A percentile compares a stretch with the other conserved stretches of the same genome.
These are phyloP conservation scores for Fragum sueziense DNA, from an alignment of 2,888 invertebrate species.

Conservation along the genomic window DNA sequence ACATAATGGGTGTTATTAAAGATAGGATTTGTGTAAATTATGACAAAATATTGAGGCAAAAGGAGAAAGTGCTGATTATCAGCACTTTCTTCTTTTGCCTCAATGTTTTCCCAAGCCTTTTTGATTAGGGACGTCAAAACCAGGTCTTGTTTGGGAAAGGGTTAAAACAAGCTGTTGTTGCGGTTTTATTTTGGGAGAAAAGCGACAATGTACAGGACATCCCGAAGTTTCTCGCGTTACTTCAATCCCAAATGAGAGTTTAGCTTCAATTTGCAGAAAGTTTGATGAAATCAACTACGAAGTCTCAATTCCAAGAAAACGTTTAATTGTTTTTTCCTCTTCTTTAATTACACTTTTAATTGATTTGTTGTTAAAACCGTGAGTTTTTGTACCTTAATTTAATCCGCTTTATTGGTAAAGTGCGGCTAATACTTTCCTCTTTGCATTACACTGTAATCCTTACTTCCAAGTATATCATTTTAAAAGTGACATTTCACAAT, in stretches of 20 bases:
- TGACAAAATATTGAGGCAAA: too few relatives aligned
- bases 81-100: background rate
- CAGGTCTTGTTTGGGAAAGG: too few relatives aligned
- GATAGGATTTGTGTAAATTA: too few relatives aligned
- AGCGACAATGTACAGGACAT: background rate
- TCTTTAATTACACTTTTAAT: slow-evolving; percentile 6
- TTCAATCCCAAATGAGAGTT: background rate
- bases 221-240: background rate
- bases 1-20: too few relatives aligned
- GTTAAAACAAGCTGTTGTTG: too few relatives aligned
- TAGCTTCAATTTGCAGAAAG: slow-evolving; percentile 3
- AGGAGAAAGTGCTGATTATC: background rate
- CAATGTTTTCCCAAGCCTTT: too few relatives aligned
- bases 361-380: slow-evolving; percentile 2
- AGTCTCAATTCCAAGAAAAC: background rate
- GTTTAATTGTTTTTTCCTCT: slow-evolving; percentile 14
- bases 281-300: background rate
- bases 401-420: background rate
- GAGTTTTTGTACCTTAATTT: background rate
- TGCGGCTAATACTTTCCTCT: background rate
- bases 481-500: too few relatives aligned
- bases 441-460: too few relatives aligned
- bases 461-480: too few relatives aligned
- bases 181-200: background rate
- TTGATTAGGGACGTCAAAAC: too few relatives aligned